phyloP scores from a whole-genome alignment of 2,113 vertebrate species.

The Octodon degus region DNA sequence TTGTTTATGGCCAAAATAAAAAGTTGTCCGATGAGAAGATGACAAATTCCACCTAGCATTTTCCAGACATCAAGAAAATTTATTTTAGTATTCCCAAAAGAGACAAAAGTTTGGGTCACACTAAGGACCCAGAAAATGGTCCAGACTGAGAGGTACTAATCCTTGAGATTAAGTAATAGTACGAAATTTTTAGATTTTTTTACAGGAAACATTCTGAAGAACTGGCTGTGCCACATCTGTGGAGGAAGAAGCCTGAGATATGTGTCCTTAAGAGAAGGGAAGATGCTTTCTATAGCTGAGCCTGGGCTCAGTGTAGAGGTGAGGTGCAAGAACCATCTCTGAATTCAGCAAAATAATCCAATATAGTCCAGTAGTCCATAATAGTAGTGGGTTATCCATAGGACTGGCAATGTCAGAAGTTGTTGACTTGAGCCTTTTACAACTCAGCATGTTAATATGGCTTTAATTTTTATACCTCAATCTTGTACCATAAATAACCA shows the following conservation, averaged over 20 bases:
- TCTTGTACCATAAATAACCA: too few species aligned
- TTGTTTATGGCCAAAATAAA: background rate
- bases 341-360: background rate
- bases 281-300: background rate
- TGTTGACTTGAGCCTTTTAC: too few species aligned
- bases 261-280: background rate
- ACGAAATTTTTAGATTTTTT: background rate
- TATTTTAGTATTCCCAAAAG: background rate
- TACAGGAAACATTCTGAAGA: background rate
- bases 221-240: background rate
- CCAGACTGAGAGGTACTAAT: background rate
- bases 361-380: too few species aligned
- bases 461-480: too few species aligned
- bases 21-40: background rate
- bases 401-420: too few species aligned
- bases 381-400: too few species aligned
- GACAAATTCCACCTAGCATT: background rate
- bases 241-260: background rate
- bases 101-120: background rate
- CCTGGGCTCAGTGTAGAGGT: background rate
- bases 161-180: background rate
- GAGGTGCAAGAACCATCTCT: background rate
- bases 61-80: background rate
- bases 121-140: background rate
- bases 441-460: too few species aligned